phyloP scores from a whole-genome alignment of 2,113 vertebrate genomes.

The Hypocryptadius cinnamomeus region DNA sequence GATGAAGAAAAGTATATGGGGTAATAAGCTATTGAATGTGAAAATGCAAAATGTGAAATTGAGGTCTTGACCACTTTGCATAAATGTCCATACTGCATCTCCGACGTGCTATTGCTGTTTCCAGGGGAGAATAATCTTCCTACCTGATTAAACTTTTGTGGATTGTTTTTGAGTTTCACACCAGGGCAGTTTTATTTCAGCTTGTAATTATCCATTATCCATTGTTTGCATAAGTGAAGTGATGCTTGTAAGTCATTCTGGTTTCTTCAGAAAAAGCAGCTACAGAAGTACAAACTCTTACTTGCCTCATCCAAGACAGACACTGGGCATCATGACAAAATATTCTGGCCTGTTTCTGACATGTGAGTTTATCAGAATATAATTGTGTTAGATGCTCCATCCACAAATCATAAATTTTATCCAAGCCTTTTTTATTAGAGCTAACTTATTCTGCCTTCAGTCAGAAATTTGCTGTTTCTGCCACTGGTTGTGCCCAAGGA shows the following conservation, averaged over 20 bases:
- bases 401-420: background rate
- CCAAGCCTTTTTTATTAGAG: background rate
- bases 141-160: background rate
- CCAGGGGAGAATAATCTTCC: background rate
- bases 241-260: background rate
- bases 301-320: background rate
- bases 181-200: background rate
- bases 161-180: background rate
- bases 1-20: background rate
- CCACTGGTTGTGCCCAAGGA: background rate
- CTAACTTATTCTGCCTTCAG: background rate
- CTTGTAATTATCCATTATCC: background rate
- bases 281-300: background rate
- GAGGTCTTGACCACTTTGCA: background rate
- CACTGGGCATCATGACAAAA: background rate
- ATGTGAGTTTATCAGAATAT: background rate
- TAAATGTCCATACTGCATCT: background rate
- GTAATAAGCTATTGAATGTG: background rate
- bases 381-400: background rate
- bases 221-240: background rate
- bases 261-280: background rate
- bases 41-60: background rate
- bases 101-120: background rate
- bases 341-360: background rate
- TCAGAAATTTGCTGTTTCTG: conserved; percentile 6